phyloP scores from a whole-genome alignment of 2,797 vertebrate species.

The Sardinella longiceps region DNA sequence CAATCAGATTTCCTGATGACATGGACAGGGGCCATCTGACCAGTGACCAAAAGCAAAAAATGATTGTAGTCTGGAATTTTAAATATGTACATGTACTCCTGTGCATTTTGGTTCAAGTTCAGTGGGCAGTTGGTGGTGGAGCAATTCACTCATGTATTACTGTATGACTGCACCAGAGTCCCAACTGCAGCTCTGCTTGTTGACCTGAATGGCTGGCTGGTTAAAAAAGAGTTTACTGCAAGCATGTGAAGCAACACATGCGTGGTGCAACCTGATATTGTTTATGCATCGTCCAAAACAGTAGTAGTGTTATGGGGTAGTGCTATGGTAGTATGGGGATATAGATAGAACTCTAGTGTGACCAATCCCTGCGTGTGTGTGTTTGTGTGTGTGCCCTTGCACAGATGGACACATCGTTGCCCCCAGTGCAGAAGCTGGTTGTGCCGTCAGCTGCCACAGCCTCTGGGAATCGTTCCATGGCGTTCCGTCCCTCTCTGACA shows the following conservation, averaged over 20 bases:
- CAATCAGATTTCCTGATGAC: conserved; percentile 23
- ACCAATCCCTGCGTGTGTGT: background rate
- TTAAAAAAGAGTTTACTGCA: background rate
- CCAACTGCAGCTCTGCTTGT: background rate
- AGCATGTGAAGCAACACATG: background rate
- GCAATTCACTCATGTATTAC: background rate
- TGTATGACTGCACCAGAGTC: background rate
- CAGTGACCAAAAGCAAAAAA: background rate
- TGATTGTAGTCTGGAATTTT: background rate
- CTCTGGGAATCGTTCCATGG: conserved; percentile 79
- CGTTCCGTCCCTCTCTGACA: conserved; percentile 90
- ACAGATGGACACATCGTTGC: conserved; percentile 83
- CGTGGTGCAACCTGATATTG: background rate
- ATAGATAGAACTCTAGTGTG: background rate
- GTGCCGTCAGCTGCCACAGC: conserved; percentile 79
- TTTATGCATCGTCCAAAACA: background rate
- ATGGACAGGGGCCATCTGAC: conserved; percentile 23
- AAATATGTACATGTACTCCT: background rate
- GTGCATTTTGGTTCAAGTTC: background rate
- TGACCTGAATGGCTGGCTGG: background rate
- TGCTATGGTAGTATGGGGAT: background rate
- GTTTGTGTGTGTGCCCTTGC: conserved; percentile 36
- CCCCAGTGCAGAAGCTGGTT: conserved; percentile 89
- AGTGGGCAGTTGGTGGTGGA: background rate
- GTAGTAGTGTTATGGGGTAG: too few relatives aligned